phyloP scores from a whole-genome alignment of 1,140 invertebrate species.

The Sitodiplosis mosellana region DNA sequence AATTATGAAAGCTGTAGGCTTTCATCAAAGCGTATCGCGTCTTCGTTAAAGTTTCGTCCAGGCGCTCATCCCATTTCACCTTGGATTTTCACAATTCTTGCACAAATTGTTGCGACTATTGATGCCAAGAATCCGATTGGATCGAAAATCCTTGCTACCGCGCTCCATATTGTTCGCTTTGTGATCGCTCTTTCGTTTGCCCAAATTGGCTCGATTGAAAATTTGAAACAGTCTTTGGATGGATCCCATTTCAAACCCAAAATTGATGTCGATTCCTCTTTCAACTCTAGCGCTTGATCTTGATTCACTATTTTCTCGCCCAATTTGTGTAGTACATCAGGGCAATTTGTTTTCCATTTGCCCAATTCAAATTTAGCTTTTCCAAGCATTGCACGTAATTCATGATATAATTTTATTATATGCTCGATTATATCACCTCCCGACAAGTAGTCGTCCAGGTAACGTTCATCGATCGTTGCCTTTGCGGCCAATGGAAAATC shows the following conservation, averaged over 20 bases:
- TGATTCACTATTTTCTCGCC: not conserved
- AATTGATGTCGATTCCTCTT: not conserved
- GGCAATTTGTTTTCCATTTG: slow-evolving; percentile 11
- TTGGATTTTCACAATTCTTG: slow-evolving; percentile 15
- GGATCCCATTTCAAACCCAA: not conserved
- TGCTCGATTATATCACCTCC: slow-evolving; percentile 10
- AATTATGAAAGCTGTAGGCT: no score
- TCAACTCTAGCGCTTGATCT: not conserved
- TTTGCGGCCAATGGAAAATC: slow-evolving; percentile 6
- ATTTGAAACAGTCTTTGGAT: not conserved
- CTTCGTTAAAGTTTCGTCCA: no score
- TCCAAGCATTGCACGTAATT: not conserved
- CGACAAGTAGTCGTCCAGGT: slow-evolving; percentile 14
- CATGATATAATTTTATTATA: slow-evolving; percentile 4
- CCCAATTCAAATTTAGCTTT: slow-evolving; percentile 4
- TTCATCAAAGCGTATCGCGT: no score
- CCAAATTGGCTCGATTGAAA: not conserved
- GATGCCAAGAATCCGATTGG: slow-evolving; percentile 20
- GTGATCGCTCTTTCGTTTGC: not conserved
- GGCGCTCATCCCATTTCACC: slow-evolving; percentile 22
- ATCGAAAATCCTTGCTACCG: slow-evolving; percentile 6
- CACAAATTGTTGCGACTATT: slow-evolving; percentile 19
- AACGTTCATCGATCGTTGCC: slow-evolving; percentile 6
- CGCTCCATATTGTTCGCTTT: not conserved
- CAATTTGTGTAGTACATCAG: slow-evolving; percentile 7